A percentile compares a stretch with the other conserved stretches of the same genome.
Evolutionary conservation across 2,888 invertebrate genomes (phyloP).

Genomic region (Bembecia ichneumoniformis): DNA sequence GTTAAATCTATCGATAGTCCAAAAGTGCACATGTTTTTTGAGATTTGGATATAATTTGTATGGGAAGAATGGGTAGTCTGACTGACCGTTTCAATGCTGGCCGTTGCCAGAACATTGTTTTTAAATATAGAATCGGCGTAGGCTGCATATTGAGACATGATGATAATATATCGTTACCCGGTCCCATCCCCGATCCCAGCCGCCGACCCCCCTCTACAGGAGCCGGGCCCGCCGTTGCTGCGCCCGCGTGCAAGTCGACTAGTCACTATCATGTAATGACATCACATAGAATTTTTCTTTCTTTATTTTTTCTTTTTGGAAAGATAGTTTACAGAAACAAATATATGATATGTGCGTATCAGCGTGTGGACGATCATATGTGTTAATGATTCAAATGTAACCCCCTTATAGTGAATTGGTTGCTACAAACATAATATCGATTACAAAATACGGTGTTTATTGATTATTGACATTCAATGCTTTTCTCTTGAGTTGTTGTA

Average conservation of each 20-base stretch:
- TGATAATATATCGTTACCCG: constrained; percentile 30
- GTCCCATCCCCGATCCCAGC: constrained; percentile 35
- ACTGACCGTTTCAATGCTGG: too few relatives aligned
- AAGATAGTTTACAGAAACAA: constrained; percentile 56
- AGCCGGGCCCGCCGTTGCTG: constrained; percentile 35
- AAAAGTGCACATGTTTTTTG: too few relatives aligned
- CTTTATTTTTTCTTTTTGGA: constrained; percentile 54
- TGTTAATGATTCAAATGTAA: constrained; percentile 53
- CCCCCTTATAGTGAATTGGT: constrained; percentile 5
- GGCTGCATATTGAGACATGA: constrained; percentile 13
- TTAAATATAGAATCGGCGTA: neutral
- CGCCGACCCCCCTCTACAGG: constrained; percentile 39
- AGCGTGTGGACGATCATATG: constrained; percentile 65
- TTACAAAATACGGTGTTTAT: too few relatives aligned
- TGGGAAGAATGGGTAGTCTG: too few relatives aligned
- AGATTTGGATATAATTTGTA: too few relatives aligned
- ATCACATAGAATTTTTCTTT: constrained; percentile 58
- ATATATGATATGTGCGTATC: constrained; percentile 69
- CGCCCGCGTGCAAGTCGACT: constrained; percentile 42
- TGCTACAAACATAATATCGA: neutral
- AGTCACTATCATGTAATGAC: constrained; percentile 60
- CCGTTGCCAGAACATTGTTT: too few relatives aligned
- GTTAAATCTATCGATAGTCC: too few relatives aligned
- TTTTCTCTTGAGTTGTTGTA: too few relatives aligned
- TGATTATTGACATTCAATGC: too few relatives aligned